Conservation (phyloP, 2,797 vertebrate species). For the Alosa sapidissima region DNA sequence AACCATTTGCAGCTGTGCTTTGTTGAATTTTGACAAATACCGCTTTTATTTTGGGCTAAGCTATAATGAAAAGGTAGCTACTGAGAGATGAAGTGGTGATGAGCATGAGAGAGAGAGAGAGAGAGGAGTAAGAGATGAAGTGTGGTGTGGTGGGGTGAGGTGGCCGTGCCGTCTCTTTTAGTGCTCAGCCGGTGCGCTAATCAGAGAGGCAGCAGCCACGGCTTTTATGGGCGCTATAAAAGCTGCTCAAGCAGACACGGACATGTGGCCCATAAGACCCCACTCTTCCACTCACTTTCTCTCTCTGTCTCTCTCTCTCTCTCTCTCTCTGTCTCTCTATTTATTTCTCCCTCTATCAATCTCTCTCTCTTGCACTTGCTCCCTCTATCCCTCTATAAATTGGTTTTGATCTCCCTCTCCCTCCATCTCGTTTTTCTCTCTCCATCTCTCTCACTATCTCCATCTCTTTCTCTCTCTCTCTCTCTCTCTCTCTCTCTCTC, state of each 20-base stretch:
- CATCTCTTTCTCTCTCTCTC: not conserved
- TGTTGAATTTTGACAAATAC: no score
- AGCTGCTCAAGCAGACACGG: slow-evolving; percentile 68
- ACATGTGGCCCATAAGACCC: slow-evolving; percentile 53
- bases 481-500: not conserved
- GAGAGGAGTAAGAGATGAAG: slow-evolving; percentile 18
- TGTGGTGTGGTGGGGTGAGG: slow-evolving; percentile 28
- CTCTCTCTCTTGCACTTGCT: not conserved
- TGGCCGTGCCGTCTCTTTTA: slow-evolving; percentile 51
- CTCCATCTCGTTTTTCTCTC: not conserved
- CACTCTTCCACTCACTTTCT: slow-evolving; percentile 38
- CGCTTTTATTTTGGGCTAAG: no score
- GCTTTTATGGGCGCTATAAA: slow-evolving; percentile 65
- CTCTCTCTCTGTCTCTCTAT: not conserved
- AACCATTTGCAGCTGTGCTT: no score
- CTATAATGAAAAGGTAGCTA: not conserved
- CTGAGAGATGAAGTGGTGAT: not conserved
- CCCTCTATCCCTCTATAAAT: not conserved
- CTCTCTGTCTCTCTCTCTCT: not conserved
- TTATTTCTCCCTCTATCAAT: not conserved
- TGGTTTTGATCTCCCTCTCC: not conserved
- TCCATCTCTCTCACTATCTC: not conserved
- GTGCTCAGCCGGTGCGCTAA: slow-evolving; percentile 60
- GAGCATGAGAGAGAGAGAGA: slow-evolving; percentile 39
- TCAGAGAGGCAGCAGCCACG: slow-evolving; percentile 61